These are phyloP conservation scores for Brotula barbata DNA, from an alignment of 2,797 vertebrate genomes.

Conservation along the genomic window DNA sequence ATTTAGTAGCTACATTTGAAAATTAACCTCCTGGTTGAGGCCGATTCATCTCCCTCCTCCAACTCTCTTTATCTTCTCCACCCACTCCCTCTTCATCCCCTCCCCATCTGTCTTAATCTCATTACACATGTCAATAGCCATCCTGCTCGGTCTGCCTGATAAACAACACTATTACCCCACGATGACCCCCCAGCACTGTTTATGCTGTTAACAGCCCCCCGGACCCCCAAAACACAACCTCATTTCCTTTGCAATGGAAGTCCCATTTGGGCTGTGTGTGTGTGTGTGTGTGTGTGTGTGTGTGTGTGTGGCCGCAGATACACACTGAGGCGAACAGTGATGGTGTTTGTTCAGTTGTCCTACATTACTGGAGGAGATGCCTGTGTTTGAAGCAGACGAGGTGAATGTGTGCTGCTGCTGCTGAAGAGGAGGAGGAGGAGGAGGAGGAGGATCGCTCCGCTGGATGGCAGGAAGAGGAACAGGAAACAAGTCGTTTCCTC, in stretches of 20 bases:
- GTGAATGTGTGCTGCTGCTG: constrained; percentile 25
- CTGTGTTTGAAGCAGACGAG: constrained; percentile 40
- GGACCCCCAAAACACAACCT: constrained; percentile 62
- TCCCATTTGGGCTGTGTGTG: constrained; percentile 31
- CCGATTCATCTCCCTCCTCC: constrained; percentile 36
- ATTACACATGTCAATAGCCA: constrained; percentile 75
- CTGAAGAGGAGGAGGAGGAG: too few relatives aligned
- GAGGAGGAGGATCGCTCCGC: too few relatives aligned
- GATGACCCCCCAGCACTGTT: constrained; percentile 65
- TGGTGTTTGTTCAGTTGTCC: constrained; percentile 89
- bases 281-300: constrained; percentile 6
- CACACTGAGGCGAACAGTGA: constrained; percentile 71
- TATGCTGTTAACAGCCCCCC: constrained; percentile 66
- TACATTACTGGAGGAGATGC: constrained; percentile 79
- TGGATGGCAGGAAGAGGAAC: constrained; percentile 13
- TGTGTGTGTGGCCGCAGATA: constrained; percentile 37
- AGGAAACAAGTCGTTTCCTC: constrained; percentile 37
- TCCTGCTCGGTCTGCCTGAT: constrained; percentile 63
- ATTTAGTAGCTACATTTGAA: constrained; percentile 42
- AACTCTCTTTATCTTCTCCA: constrained; percentile 54
- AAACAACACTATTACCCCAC: constrained; percentile 71
- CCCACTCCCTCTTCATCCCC: constrained; percentile 22
- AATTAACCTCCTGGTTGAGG: constrained; percentile 39
- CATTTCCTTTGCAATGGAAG: constrained; percentile 69
- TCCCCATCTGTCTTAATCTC: constrained; percentile 72